A percentile compares a stretch with the other conserved stretches of the same genome.
phyloP scores from a whole-genome alignment of 2,888 invertebrate species.

The Dryobotodes eremita region DNA sequence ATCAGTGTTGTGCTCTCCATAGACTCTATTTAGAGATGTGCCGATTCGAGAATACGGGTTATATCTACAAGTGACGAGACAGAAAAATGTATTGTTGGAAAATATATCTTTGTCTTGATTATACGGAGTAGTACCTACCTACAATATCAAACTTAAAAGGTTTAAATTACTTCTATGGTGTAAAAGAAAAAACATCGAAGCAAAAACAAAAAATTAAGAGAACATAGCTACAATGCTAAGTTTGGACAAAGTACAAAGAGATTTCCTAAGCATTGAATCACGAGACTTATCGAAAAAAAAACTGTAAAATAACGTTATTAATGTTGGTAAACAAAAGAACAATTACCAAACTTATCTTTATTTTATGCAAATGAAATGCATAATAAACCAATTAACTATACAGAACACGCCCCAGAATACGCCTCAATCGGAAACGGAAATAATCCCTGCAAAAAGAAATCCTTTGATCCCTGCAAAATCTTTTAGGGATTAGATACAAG shows the following conservation, averaged over 20 bases:
- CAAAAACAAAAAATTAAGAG: background rate
- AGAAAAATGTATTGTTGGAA: background rate
- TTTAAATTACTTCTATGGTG: no score
- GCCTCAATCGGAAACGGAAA: conserved; percentile 7
- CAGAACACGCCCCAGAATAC: background rate
- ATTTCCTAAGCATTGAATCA: background rate
- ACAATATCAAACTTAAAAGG: no score
- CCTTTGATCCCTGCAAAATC: conserved; percentile 13
- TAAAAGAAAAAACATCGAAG: background rate
- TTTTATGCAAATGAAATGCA: background rate
- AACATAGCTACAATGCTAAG: background rate
- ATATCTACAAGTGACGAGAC: background rate
- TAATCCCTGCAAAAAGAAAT: conserved; percentile 24
- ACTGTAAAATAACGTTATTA: background rate
- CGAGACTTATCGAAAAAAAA: background rate
- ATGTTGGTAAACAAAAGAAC: background rate
- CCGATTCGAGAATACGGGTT: conserved; percentile 18
- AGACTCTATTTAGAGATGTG: conserved; percentile 36
- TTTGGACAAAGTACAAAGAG: no score
- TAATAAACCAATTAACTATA: conserved; percentile 8
- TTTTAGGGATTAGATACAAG: conserved; percentile 25
- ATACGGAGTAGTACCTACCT: no score
- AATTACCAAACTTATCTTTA: background rate
- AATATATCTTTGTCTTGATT: background rate
- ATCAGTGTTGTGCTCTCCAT: conserved; percentile 61